Evolutionary conservation across 2,888 invertebrate genomes (phyloP).

Genomic region (Danaus chrysippus): DNA sequence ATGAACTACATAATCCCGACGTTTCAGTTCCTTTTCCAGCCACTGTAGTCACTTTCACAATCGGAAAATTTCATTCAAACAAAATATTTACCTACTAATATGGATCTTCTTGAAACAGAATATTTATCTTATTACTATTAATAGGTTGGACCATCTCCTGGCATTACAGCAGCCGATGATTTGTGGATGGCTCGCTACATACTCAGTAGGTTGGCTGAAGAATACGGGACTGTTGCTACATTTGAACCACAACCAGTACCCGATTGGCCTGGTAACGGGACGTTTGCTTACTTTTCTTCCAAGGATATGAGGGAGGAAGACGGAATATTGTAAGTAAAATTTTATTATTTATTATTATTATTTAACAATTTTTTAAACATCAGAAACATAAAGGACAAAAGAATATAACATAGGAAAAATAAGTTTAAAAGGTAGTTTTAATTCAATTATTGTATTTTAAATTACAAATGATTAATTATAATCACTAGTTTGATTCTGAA

Average conservation of each 20-base stretch:
- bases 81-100: too few relatives aligned
- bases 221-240: slow-evolving; percentile 86
- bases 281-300: slow-evolving; percentile 94
- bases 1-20: too few relatives aligned
- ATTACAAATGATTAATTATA: too few relatives aligned
- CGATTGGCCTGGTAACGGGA: slow-evolving; percentile 95
- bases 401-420: too few relatives aligned
- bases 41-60: too few relatives aligned
- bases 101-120: too few relatives aligned
- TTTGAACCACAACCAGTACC: slow-evolving; percentile 86
- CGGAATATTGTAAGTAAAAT: slow-evolving; percentile 80
- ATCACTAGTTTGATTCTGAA: too few relatives aligned
- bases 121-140: background rate
- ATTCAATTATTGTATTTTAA: too few relatives aligned
- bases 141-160: slow-evolving; percentile 92
- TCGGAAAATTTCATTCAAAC: too few relatives aligned
- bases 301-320: slow-evolving; percentile 90
- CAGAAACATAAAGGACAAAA: too few relatives aligned
- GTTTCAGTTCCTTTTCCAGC: too few relatives aligned
- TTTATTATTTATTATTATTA: background rate
- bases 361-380: background rate
- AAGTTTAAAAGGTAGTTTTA: too few relatives aligned
- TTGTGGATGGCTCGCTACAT: slow-evolving; percentile 93
- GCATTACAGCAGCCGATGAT: slow-evolving; percentile 89
- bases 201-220: slow-evolving; percentile 90